Base-by-base conservation (phyloP, 2,797 vertebrate species). In the Acanthurus tractus region DNA sequence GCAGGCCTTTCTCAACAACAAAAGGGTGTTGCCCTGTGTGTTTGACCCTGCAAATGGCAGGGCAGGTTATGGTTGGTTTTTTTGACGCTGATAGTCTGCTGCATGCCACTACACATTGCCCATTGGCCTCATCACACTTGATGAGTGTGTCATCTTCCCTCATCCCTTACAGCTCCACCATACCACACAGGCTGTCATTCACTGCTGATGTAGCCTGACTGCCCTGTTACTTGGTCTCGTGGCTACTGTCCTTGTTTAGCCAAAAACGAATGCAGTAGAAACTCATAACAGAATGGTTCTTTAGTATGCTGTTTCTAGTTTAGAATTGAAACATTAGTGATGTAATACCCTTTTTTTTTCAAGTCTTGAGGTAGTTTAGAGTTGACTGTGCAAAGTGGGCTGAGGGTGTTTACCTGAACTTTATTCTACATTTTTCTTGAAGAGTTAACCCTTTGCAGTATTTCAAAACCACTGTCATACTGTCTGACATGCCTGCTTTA, bases 31-130 rank as follows among this genome's bases (percentile, higher is more conserved):
- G 67, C 55, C 63, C 63, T 61, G 13, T 67, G 49, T 62, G 63
- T 83, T 79, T 88, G 76, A 88, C 84, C 84, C 84, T 74, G 59
- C 52, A 81, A 91, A 84, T 65, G 40, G 70, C 44, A 55, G 68
- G 64, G 76, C 53, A 53, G 56, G 81, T 71, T 80, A 59, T 72
- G 42, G 82, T 29, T 29, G 25, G 3, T 76, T 86, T 75, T 83
- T 75, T 12, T 79, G 76, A 86, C 14, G 17, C 74, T 64, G 54
- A 78, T 78, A 82, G 82, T 84, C 81, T 90, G 86, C 85, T 74
- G 78, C 76, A 74, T 76, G 85, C 70, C 88, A 80, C 77, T 42
- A 58, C 77, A 74, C 55, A 52, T 77, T 76, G 56, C 62, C 74
- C 57, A 70, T 53, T 63, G 69, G 68, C 64, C 64, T 84, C 73